phyloP scores from a whole-genome alignment of 2,888 invertebrate species.

The Parnassius apollo region DNA sequence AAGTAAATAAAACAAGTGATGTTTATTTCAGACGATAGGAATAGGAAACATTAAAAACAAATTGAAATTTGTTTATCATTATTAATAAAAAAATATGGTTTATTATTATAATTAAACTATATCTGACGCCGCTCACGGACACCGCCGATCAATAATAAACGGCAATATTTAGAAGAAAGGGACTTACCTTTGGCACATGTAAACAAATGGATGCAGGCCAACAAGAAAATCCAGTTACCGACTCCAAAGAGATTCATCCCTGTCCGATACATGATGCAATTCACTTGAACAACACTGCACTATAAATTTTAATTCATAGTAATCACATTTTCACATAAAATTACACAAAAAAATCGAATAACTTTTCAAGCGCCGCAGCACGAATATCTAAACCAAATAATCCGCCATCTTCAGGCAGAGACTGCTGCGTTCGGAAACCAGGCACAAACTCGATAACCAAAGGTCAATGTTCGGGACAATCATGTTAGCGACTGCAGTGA shows the following conservation, averaged over 20 bases:
- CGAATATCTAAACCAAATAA: constrained; percentile 34
- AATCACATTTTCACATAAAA: constrained; percentile 77
- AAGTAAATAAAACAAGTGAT: constrained; percentile 20
- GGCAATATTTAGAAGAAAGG: constrained; percentile 67
- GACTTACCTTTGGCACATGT: constrained; percentile 78
- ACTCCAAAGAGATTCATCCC: constrained; percentile 70
- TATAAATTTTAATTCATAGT: constrained; percentile 74
- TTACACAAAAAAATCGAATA: constrained; percentile 50
- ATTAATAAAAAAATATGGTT: neutral
- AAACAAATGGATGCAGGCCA: constrained; percentile 74
- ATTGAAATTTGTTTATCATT: neutral
- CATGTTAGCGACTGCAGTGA: constrained; percentile 42
- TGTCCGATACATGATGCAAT: constrained; percentile 73
- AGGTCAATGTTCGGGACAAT: constrained; percentile 73
- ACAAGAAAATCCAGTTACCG: constrained; percentile 77
- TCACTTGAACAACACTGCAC: constrained; percentile 64
- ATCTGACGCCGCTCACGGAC: constrained; percentile 31
- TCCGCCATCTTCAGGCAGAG: constrained; percentile 70
- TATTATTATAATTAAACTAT: constrained; percentile 23
- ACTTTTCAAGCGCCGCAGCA: constrained; percentile 42
- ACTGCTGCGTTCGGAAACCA: constrained; percentile 64
- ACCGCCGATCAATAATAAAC: constrained; percentile 63
- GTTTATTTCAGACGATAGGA: neutral
- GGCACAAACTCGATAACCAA: constrained; percentile 65
- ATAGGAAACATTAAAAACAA: constrained; percentile 6